Percentiles rank a stretch among this genome's conserved stretches.
phyloP scores from a whole-genome alignment of 2,113 vertebrate species.

The Cynocephalus volans region DNA sequence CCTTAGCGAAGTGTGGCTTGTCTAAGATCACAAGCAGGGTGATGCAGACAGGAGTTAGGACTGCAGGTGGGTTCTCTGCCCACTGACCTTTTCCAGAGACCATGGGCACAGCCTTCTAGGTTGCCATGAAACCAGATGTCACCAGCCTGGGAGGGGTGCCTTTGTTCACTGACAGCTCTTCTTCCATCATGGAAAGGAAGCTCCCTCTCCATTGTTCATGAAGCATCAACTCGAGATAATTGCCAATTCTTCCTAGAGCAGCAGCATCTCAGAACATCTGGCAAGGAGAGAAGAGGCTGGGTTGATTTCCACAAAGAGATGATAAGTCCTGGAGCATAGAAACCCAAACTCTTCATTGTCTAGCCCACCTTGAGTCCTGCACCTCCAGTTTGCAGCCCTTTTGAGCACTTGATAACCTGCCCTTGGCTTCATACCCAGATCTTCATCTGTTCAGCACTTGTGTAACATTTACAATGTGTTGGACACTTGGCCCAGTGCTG shows the following conservation, averaged over 20 bases:
- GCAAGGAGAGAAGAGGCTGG: not conserved
- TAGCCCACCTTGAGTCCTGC: not conserved
- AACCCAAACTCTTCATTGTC: rapidly evolving
- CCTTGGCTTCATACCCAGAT: not conserved
- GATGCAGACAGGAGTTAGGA: not conserved
- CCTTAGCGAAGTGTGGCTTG: too few relatives aligned
- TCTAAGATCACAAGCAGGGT: not conserved
- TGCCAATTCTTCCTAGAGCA: not conserved
- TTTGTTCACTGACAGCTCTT: not conserved
- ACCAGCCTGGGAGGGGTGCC: not conserved
- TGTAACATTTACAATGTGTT: not conserved
- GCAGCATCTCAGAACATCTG: not conserved
- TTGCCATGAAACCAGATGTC: not conserved
- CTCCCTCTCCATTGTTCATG: not conserved
- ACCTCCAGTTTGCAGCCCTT: not conserved
- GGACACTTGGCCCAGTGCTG: too few relatives aligned
- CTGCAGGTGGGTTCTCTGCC: not conserved
- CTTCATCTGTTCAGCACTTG: not conserved
- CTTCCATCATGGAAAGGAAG: not conserved
- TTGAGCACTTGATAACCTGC: not conserved
- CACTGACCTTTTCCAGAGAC: not conserved
- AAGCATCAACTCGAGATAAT: not conserved
- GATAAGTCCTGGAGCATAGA: not conserved
- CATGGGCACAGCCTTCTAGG: not conserved
- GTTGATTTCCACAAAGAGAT: not conserved